Percentiles rank a stretch among this genome's conserved stretches.
Evolutionary conservation across 2,113 vertebrate species (phyloP).

Genomic region (Dicaeum eximium): DNA sequence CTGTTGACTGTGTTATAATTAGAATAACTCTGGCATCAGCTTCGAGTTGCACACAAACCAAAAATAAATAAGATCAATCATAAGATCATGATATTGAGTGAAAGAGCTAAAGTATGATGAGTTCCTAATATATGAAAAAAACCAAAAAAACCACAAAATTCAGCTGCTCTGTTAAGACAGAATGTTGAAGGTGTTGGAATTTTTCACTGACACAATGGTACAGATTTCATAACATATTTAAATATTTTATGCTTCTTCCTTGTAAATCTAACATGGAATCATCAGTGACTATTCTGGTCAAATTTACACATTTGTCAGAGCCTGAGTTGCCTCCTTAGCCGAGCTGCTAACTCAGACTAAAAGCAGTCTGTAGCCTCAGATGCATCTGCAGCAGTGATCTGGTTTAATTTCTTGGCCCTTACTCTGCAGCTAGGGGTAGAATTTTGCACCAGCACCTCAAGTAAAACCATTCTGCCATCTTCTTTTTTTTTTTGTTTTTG

Average conservation of each 20-base stretch:
- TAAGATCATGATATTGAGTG: conserved; percentile 21
- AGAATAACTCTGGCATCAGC: conserved; percentile 24
- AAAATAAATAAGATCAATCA: conserved; percentile 52
- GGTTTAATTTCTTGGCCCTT: neutral
- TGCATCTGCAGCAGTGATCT: neutral
- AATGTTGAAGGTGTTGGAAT: conserved; percentile 14
- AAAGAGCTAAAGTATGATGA: neutral
- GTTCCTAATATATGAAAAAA: neutral
- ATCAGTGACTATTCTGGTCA: neutral
- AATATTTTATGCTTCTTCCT: conserved; percentile 3
- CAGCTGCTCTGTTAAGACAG: conserved; percentile 29
- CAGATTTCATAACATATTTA: conserved; percentile 31
- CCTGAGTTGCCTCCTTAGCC: neutral
- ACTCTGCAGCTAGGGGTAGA: neutral
- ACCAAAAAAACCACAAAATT: neutral
- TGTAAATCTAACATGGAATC: neutral
- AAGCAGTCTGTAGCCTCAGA: neutral
- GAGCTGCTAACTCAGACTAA: neutral
- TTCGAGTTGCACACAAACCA: conserved; percentile 1
- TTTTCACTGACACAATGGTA: conserved; percentile 17
- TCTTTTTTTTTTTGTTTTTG: neutral
- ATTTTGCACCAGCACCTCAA: neutral
- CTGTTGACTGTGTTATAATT: conserved; percentile 44
- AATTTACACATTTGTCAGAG: neutral
- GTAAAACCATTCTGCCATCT: neutral